A percentile compares a stretch with the other conserved stretches of the same genome.
Conservation (phyloP, 2,113 vertebrate genomes). For the Corythornis madagascariensis region DNA sequence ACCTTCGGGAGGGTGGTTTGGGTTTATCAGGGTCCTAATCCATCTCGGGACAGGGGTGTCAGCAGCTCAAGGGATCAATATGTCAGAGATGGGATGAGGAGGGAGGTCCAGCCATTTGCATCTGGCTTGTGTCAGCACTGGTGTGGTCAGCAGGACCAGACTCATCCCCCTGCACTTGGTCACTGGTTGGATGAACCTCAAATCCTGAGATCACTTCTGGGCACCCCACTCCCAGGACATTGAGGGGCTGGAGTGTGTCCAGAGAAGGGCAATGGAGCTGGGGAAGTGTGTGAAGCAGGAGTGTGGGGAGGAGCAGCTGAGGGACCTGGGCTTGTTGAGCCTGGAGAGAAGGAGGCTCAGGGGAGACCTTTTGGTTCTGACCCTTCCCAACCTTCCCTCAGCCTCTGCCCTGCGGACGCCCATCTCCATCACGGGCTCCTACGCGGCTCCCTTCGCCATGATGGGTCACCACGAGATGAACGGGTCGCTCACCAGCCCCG, state of each 20-base stretch:
- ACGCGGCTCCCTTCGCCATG: conserved; percentile 90
- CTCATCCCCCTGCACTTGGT: neutral
- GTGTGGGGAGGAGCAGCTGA: no score
- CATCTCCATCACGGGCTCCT: conserved; percentile 88
- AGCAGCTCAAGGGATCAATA: fast-evolving
- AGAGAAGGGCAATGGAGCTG: neutral
- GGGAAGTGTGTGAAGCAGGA: no score
- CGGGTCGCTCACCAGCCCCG: conserved; percentile 88
- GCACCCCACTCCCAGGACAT: neutral
- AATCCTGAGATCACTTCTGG: neutral
- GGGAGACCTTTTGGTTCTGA: no score
- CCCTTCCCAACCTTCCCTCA: neutral
- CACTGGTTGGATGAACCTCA: neutral
- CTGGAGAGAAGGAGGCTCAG: no score
- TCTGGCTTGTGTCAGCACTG: neutral
- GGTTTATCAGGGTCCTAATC: fast-evolving
- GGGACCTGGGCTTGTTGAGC: no score
- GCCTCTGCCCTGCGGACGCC: conserved; percentile 90
- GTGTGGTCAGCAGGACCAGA: neutral
- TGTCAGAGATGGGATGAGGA: neutral
- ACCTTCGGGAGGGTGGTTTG: no score
- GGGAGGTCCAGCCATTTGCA: fast-evolving
- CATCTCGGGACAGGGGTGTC: no score
- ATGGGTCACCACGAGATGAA: conserved; percentile 98
- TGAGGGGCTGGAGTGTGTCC: neutral